Percentiles rank a stretch among this genome's conserved stretches.
These are phyloP conservation scores for Eudyptes chrysolophus DNA, from an alignment of 2,113 vertebrate genomes.

Conservation along the genomic window DNA sequence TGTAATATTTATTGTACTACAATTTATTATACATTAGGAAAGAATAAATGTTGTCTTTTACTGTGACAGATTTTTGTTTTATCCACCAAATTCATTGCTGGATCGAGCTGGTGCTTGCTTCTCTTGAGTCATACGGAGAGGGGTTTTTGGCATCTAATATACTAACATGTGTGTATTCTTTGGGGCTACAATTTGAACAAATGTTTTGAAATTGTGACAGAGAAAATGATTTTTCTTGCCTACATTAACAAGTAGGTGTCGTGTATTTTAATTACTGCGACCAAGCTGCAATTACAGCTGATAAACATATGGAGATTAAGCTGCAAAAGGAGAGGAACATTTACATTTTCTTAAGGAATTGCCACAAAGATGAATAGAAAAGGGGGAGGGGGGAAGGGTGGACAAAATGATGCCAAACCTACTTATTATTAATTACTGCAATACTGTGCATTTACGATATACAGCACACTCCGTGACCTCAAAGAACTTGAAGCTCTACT, in stretches of 20 bases:
- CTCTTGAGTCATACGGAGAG: neutral
- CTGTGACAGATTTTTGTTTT: neutral
- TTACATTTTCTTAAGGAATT: neutral
- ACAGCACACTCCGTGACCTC: neutral
- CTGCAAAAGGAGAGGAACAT: neutral
- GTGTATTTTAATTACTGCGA: neutral
- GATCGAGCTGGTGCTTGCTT: neutral
- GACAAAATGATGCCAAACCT: neutral
- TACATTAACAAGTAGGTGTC: neutral
- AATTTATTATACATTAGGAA: neutral
- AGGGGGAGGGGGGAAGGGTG: neutral
- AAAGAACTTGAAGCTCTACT: neutral
- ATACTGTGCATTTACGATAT: neutral
- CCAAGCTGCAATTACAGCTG: neutral
- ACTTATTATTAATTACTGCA: neutral
- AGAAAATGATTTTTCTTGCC: neutral
- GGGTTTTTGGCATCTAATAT: neutral
- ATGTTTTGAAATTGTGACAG: neutral
- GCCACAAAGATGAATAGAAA: neutral
- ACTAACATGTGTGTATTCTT: neutral
- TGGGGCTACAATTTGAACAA: neutral
- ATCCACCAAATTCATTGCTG: neutral
- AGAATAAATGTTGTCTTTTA: neutral
- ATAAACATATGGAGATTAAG: neutral
- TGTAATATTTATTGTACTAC: neutral